Conservation (phyloP, 2,797 vertebrate species). For the Serranus cabrilla region DNA sequence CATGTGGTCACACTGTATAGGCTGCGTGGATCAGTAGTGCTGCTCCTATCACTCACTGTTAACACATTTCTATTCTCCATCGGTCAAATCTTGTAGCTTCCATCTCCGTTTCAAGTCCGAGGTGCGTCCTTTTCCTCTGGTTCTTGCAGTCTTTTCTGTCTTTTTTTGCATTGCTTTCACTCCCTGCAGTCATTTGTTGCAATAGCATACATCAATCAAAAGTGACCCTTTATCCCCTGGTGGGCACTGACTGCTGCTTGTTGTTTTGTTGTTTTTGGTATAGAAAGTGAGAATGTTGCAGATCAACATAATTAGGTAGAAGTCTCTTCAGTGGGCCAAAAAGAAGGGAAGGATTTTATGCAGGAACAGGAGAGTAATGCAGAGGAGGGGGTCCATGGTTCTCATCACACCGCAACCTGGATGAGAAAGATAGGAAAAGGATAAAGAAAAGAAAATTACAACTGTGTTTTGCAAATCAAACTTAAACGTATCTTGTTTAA, state of each 20-base stretch:
- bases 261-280: conserved; percentile 79
- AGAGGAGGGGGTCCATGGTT: conserved; percentile 86
- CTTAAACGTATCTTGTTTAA: not conserved
- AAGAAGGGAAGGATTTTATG: conserved; percentile 90
- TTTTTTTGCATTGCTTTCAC: conserved; percentile 20
- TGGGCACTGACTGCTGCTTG: conserved; percentile 52
- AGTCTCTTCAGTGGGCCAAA: conserved; percentile 87
- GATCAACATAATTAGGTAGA: conserved; percentile 59
- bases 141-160: conserved; percentile 5
- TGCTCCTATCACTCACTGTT: conserved; percentile 73
- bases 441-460: conserved; percentile 1
- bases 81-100: conserved; percentile 77
- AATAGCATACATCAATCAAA: conserved; percentile 56
- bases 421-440: conserved; percentile 35
- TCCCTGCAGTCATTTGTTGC: conserved; percentile 66
- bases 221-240: conserved; percentile 53
- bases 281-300: conserved; percentile 73
- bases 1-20: conserved; percentile 77
- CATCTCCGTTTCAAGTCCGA: conserved; percentile 70
- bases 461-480: not conserved
- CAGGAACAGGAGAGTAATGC: conserved; percentile 88
- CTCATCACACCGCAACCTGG: conserved; percentile 88
- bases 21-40: conserved; percentile 71
- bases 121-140: not conserved
- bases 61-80: conserved; percentile 55